These are phyloP conservation scores for Ladona fulva DNA, from an alignment of 1,140 invertebrate genomes.

Conservation along the genomic window DNA sequence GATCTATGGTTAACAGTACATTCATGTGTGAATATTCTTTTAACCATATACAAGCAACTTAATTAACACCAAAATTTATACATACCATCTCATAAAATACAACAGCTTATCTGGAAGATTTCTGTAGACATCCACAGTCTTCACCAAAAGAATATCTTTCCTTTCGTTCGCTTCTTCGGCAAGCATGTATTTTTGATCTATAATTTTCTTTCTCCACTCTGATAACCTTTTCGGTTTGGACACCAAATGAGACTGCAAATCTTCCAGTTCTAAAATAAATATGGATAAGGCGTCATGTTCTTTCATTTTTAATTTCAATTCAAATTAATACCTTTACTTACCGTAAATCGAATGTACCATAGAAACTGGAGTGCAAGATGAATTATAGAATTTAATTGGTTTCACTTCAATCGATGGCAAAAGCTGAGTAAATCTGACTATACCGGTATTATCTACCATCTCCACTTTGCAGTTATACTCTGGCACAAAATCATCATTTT, in stretches of 20 bases:
- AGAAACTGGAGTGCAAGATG: not conserved
- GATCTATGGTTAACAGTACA: no score
- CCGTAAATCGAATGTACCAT: not conserved
- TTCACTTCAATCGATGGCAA: not conserved
- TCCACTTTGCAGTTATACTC: not conserved
- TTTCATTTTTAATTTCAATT: not conserved
- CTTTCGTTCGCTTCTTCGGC: not conserved
- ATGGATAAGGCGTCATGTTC: not conserved
- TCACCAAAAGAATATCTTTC: conserved; percentile 12
- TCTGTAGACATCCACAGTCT: conserved; percentile 22
- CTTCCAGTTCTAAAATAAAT: not conserved
- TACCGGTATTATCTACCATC: not conserved
- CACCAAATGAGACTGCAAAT: not conserved
- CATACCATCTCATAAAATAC: conserved; percentile 23
- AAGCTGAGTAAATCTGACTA: not conserved
- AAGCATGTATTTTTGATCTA: not conserved
- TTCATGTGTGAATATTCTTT: no score
- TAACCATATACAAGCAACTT: no score
- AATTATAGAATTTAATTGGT: not conserved
- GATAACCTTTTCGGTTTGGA: not conserved
- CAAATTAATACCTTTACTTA: not conserved
- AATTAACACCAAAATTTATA: no score
- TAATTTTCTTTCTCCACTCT: not conserved
- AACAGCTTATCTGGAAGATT: conserved; percentile 22
- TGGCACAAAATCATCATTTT: not conserved